Base-by-base conservation (phyloP, 2,888 invertebrate genomes). In the Noctua janthina region DNA sequence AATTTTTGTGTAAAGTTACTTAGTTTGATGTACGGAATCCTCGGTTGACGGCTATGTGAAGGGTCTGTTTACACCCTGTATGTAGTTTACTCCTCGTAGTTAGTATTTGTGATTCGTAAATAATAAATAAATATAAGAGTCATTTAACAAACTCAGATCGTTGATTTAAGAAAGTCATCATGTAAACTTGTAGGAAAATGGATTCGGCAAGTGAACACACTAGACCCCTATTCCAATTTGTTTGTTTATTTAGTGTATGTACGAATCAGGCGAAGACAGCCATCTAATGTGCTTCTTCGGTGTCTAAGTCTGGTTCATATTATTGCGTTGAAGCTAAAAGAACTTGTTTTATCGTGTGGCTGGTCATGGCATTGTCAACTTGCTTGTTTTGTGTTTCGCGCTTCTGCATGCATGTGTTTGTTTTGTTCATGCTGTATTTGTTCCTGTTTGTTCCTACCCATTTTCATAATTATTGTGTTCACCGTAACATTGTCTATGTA, bases 151-250 rank as follows among this genome's bases (percentile, higher is more conserved):
- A 71, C 6, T 51, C 17, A n/a, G 17, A 23, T 43, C 17, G 6
- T 11, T 49, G 49, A 70, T 73, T 49, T 29, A 43, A 78, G 2
- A 20, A 23, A 49, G 13, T 64, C 35, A 8, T 20, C 11, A 13
- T 78, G 68, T 64, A 20, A 59, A 6, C 39, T 49, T 75, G 20
- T 51, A 46, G 43, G 62, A 54, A 62, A 81, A 79, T 86, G 85
- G 85, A 84, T 78, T 86, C 51, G 71, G 83, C 87, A 87, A 78
- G 88, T 88, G 83, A 86, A 88, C 88, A 86, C 90, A 88, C 89
- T 89, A 89, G 88, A 83, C 82, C 78, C 43, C 66, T 85, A 39
- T 67, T 70, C 54, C 17, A 78, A 69, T 77, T 69, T 87, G 59
- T 77, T 82, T 81, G 69, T 86, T 71, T 54, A 77, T 74, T 69